Evolutionary conservation across 2,888 invertebrate genomes (phyloP).

Genomic region (Ecdyonurus torrentis): DNA sequence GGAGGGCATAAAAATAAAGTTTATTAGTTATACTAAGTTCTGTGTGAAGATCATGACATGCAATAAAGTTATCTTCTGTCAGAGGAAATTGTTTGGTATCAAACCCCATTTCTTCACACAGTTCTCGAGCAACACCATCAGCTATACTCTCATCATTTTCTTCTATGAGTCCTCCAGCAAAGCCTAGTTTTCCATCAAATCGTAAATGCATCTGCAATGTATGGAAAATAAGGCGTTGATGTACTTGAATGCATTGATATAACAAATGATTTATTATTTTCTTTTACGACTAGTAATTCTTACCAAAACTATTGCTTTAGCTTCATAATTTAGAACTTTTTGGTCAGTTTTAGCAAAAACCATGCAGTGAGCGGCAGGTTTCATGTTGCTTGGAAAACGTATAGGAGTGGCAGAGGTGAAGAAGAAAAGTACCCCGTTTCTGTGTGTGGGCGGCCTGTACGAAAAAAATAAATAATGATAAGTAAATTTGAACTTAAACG

Average conservation of each 20-base stretch:
- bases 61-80: not conserved
- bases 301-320: slow-evolving; percentile 1
- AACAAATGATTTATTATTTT: not conserved
- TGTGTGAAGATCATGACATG: not conserved
- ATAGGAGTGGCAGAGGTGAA: too few relatives aligned
- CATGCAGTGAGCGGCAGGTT: not conserved
- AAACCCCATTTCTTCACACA: not conserved
- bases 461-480: too few relatives aligned
- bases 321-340: not conserved
- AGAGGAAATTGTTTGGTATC: not conserved
- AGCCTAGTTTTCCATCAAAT: not conserved
- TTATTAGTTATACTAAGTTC: not conserved
- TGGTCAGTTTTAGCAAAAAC: not conserved
- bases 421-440: too few relatives aligned
- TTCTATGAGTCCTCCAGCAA: not conserved
- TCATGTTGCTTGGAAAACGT: too few relatives aligned
- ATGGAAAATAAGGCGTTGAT: not conserved
- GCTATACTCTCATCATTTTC: not conserved
- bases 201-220: not conserved
- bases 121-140: not conserved
- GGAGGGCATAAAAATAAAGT: slow-evolving; percentile 1
- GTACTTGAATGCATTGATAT: not conserved
- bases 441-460: too few relatives aligned
- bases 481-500: too few relatives aligned
- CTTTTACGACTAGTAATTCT: not conserved